Base-by-base conservation (phyloP, 2,797 vertebrate species). In the Strix occidentalis region DNA sequence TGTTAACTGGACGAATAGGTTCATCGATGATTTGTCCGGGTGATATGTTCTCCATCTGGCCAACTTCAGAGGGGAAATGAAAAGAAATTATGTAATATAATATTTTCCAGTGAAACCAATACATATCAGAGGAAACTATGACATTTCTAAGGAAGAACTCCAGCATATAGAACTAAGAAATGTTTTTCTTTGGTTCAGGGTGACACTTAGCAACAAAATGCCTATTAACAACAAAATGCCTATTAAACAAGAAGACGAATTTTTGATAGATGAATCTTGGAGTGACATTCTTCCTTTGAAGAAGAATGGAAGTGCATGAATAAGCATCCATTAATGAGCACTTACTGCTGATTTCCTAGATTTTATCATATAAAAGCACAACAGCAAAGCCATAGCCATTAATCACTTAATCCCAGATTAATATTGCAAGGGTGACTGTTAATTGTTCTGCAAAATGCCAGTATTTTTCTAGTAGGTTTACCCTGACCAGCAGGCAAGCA, bases 11-110 rank as follows among this genome's bases (percentile, higher is more conserved):
- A 89, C 99, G 99, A 87, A 99, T 99, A 4, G 99, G 99, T 89
- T 99, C 99, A 3, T 99, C 99, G 43, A 99, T 98, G 95, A 98
- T 99, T 97, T 99, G 99, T 80, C 99, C 99, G 15, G 99, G 99
- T 64, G 99, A 99, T 54, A 99, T 98, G 56, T 99, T 99, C 97
- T 99, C 99, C 69, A 99, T 97, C 96, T 99, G 99, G 72, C 99
- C 99, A 94, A 98, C 98, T 98, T 78, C 24, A 93, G 51, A 94
- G 70, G 65, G 5, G 41, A 77, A 94, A 24, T 39, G 14, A 46
- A 60, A 60, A 74, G 14, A 64, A 91, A 50, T 29, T 29, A 45
- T 45, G 43, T 17, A 45, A 51, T 15, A 12, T 51, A 35, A 48
- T 11, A 48, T 75, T 82, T 89, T 69, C 64, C 48, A 89, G 56